These are phyloP conservation scores for Burhinus bistriatus DNA, from an alignment of 2,113 vertebrate genomes.

Conservation along the genomic window DNA sequence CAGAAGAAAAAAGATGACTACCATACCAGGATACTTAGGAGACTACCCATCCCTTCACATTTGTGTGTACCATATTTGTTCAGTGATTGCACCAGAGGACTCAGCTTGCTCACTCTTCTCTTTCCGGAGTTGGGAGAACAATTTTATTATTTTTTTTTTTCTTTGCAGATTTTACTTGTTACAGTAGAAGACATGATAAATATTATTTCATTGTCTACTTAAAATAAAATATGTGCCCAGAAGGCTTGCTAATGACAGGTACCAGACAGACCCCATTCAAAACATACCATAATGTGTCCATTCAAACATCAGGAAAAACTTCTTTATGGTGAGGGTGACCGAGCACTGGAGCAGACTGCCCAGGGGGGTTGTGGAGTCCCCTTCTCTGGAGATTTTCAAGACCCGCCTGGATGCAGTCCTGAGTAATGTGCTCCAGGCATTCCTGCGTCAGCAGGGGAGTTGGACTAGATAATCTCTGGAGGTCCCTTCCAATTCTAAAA, in stretches of 20 bases:
- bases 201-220: not conserved
- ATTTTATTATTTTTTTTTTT: too few relatives aligned
- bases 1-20: not conserved
- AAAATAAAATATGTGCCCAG: not conserved
- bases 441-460: too few relatives aligned
- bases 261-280: not conserved
- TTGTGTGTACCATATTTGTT: not conserved
- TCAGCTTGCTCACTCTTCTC: not conserved
- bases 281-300: accelerated
- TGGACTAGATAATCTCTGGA: too few relatives aligned
- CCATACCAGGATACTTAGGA: not conserved
- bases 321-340: too few relatives aligned
- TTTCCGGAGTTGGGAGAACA: not conserved
- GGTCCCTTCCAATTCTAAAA: too few relatives aligned
- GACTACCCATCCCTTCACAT: not conserved
- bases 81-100: not conserved
- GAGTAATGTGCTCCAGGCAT: too few relatives aligned
- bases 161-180: not conserved
- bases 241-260: not conserved
- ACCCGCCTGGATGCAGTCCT: too few relatives aligned
- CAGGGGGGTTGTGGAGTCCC: too few relatives aligned
- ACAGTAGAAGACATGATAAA: not conserved
- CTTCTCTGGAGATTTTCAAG: too few relatives aligned
- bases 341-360: too few relatives aligned
- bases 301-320: too few relatives aligned